phyloP scores from a whole-genome alignment of 1,140 invertebrate genomes.

The Caenorhabditis tropicalis region DNA sequence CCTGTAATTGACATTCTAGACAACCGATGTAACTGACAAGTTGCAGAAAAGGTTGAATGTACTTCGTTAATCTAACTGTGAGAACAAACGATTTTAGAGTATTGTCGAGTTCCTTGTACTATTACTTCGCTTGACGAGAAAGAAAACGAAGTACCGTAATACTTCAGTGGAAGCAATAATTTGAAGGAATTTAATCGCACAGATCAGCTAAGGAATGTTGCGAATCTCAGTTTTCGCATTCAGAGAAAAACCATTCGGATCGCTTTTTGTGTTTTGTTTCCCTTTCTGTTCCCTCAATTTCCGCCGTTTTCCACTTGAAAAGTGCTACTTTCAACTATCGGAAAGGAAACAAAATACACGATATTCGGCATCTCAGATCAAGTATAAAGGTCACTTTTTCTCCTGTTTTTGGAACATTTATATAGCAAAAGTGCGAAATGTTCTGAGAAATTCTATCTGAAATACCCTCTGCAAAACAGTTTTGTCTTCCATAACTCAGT shows the following conservation, averaged over 20 bases:
- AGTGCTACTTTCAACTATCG: neutral
- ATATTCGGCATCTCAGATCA: neutral
- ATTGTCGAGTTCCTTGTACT: too few relatives aligned
- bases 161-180: neutral
- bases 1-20: slow-evolving; percentile 13
- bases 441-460: neutral
- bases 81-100: too few relatives aligned
- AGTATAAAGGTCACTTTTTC: neutral
- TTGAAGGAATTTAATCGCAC: neutral
- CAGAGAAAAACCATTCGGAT: neutral
- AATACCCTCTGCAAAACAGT: neutral
- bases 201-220: neutral
- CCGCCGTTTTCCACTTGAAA: slow-evolving; percentile 25
- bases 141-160: neutral
- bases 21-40: neutral
- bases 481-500: neutral
- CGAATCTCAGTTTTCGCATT: neutral
- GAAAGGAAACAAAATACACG: slow-evolving; percentile 31
- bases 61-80: neutral
- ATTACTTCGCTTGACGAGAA: too few relatives aligned
- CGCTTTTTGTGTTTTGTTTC: neutral
- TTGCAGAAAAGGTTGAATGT: neutral
- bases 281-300: neutral
- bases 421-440: neutral
- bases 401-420: neutral